Conservation (phyloP, 2,113 vertebrate genomes). For the Poecilia latipinna region DNA sequence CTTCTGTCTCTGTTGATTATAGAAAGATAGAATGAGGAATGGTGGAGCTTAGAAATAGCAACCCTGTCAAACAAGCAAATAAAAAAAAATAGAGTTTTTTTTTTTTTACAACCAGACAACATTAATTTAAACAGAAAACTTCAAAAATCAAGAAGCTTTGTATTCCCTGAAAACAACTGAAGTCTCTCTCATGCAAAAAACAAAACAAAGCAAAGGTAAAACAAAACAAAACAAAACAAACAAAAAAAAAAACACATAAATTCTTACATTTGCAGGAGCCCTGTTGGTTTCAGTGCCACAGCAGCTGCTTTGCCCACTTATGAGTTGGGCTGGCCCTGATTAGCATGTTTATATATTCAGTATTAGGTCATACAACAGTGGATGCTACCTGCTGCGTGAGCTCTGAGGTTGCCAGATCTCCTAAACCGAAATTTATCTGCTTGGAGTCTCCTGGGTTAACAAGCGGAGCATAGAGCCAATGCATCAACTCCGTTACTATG, state of each 20-base stretch:
- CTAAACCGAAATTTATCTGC: constrained; percentile 60
- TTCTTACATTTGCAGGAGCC: too few species aligned
- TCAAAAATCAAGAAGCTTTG: not conserved
- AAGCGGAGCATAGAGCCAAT: constrained; percentile 59
- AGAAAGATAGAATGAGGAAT: too few species aligned
- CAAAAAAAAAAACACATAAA: too few species aligned
- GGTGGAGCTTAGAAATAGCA: too few species aligned
- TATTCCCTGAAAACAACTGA: not conserved
- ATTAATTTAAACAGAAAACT: too few species aligned
- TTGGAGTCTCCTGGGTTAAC: constrained; percentile 64
- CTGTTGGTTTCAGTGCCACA: too few species aligned
- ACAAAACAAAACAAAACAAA: too few species aligned
- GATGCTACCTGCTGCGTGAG: constrained; percentile 36
- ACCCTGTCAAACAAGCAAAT: too few species aligned
- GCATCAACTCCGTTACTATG: constrained; percentile 63
- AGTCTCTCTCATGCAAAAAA: not conserved
- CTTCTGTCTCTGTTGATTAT: too few species aligned
- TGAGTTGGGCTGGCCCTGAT: not conserved
- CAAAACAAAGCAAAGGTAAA: not conserved
- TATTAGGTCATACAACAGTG: constrained; percentile 28
- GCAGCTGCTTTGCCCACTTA: too few species aligned
- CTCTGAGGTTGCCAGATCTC: constrained; percentile 44
- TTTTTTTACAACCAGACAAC: too few species aligned
- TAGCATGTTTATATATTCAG: not conserved
- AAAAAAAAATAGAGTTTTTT: too few species aligned